These are phyloP conservation scores for Aplysia californica DNA, from an alignment of 1,140 invertebrate species.

Conservation along the genomic window DNA sequence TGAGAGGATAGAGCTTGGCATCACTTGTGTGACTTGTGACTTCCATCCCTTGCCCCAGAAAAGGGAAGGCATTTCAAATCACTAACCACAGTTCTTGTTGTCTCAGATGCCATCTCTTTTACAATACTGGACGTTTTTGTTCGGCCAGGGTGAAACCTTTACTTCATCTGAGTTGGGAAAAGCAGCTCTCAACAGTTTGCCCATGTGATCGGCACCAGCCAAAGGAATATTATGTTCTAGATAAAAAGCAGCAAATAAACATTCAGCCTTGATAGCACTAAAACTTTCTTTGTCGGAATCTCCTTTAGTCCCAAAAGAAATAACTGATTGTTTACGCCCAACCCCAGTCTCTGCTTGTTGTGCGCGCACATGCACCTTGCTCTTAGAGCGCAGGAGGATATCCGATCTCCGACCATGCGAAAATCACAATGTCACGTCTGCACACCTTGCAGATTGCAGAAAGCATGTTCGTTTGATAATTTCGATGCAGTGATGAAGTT, in stretches of 20 bases:
- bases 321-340: neutral
- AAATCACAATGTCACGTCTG: neutral
- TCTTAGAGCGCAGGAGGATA: neutral
- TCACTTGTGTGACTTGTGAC: neutral
- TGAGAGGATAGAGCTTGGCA: neutral
- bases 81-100: neutral
- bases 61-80: neutral
- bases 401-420: neutral
- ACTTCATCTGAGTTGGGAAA: neutral
- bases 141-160: neutral
- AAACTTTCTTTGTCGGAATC: neutral
- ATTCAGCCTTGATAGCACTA: neutral
- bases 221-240: neutral
- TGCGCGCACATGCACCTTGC: neutral
- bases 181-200: neutral
- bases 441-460: neutral
- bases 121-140: neutral
- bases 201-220: neutral
- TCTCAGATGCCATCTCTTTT: neutral
- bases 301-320: neutral
- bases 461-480: neutral
- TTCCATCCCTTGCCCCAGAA: neutral
- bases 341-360: neutral
- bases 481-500: neutral
- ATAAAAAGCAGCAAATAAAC: conserved; percentile 2